Evolutionary conservation across 92 coral and sea anemone genomes (phyloP), one percentile per base, ranked within the genome.

Genomic region (Epizoanthus illoricatus): DNA sequence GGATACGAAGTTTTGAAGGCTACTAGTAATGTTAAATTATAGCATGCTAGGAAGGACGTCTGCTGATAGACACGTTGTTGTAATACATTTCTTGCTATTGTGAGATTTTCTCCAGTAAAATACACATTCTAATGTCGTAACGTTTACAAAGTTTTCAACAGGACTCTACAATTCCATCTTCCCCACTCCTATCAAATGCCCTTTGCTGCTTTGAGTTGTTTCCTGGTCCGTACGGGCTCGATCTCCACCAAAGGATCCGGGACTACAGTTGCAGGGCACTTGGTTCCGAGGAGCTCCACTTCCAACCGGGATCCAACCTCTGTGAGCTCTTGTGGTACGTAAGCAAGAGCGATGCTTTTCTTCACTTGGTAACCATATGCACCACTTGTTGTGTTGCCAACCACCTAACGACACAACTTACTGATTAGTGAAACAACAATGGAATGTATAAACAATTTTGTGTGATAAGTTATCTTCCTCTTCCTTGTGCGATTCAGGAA

Each of bases 331-430:
- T 93, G 81, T 2, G 99, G 99, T 0, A 96, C 91, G 36, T 89
- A 96, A 2, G 96, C 99, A 39, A 93, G 84, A 68, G 98, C 82
- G 59, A 96, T 86, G 81, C 98, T 93, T 24, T 89, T 93, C 41
- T 88, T 69, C 28, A 96, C 92, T 64, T 93, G 93, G 90, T 90
- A 96, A 69, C 99, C 94, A 84, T 86, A 96, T 1, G 97, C 85
- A 3, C 99, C 99, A 0, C 96, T 87, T 5, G 99, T 96, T 4
- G 99, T 96, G 76, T 89, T 90, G 2, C 99, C 99, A 73, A 96
- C 97, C 70, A 91, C 99, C 99, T 96, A 42, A 2, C 74, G 15
- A 67, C 7, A 62, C 75, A 52, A 16, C n/a, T 21, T 70, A 33
- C 45, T 7, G 28, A 61, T n/a, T 49, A 68, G 63, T 28, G 66